phyloP scores from a whole-genome alignment of 2,888 invertebrate genomes.

The Syritta pipiens region DNA sequence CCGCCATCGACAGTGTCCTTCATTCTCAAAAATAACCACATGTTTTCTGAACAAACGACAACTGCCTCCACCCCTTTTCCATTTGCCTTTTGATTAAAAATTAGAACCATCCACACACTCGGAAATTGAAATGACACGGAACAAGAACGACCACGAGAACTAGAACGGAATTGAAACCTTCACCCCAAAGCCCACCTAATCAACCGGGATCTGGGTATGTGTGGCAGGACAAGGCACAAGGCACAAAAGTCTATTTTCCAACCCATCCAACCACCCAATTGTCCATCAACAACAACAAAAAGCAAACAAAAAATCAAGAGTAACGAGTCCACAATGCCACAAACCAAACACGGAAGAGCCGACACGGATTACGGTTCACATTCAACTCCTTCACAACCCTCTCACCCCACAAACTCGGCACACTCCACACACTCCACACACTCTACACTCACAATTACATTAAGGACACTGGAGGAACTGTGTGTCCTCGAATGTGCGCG shows the following conservation, averaged over 20 bases:
- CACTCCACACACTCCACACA: too few species aligned
- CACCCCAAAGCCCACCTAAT: constrained; percentile 54
- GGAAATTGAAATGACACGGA: constrained; percentile 60
- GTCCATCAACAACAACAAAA: constrained; percentile 59
- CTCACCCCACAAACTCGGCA: background rate
- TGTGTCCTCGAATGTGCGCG: constrained; percentile 64
- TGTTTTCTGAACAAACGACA: background rate
- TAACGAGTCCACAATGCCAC: constrained; percentile 45
- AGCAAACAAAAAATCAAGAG: constrained; percentile 20
- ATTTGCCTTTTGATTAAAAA: constrained; percentile 46
- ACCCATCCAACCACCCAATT: constrained; percentile 56
- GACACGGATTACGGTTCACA: constrained; percentile 52
- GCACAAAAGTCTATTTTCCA: constrained; percentile 41
- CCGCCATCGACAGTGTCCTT: too few species aligned
- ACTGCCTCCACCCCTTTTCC: too few species aligned
- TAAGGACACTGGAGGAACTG: constrained; percentile 67
- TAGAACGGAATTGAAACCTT: constrained; percentile 42
- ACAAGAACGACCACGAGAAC: too few species aligned
- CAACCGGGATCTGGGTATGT: constrained; percentile 49
- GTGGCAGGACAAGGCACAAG: too few species aligned
- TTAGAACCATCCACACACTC: constrained; percentile 39
- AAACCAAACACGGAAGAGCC: constrained; percentile 43
- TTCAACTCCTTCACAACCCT: background rate
- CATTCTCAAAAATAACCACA: background rate
- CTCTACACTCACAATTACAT: constrained; percentile 55